Base-by-base conservation (phyloP, 2,113 vertebrate species). In the Megalops atlanticus region DNA sequence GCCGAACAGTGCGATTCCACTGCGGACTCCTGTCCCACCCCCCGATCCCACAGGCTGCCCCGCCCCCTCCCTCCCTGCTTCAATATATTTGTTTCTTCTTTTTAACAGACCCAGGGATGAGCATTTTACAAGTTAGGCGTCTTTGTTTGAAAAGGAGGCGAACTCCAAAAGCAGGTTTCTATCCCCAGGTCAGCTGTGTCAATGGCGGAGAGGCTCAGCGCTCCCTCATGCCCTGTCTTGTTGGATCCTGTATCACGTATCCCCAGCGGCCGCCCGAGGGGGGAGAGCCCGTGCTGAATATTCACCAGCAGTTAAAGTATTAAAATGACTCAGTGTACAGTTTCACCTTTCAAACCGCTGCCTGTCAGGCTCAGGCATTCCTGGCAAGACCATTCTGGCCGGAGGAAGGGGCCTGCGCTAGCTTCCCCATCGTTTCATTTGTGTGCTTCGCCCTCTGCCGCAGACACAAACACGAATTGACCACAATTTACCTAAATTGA, bases 311-410 rank as follows among this genome's bases (percentile, higher is more conserved):
- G 81, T 74, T 74, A 74, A 79, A 47, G 77, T 68, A 43, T 64
- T 52, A 77, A 49, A 78, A 74, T 78, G 70, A 82, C 74, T 72
- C 68, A 58, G 47, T 71, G 41, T 72, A 33, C n/a, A 73, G 81
- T 79, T 83, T 83, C 81, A 43, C 47, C 16, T 79, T 78, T 68
- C 81, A 83, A 64, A 71, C 72, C 10, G 45, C 69, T 80, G 79
- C 79, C 79, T 47, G 70, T 73, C 79, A 80, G 35, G 43, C 35
- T 18, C 6, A 47, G 70, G 45, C 33, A 73, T 80, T 80, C 79
- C 79, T 54, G 79, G 47, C 79, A 80, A 80, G 79, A 80, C 79
- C 70, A 54, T 80, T 80, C 79, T 74, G 70, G 45, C 70, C 40
- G 70, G 36, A 31, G 18, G 78, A 39, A 72, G 40, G 21, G 18